phyloP scores from a whole-genome alignment of 2,888 invertebrate genomes.

The Atherix ibis region DNA sequence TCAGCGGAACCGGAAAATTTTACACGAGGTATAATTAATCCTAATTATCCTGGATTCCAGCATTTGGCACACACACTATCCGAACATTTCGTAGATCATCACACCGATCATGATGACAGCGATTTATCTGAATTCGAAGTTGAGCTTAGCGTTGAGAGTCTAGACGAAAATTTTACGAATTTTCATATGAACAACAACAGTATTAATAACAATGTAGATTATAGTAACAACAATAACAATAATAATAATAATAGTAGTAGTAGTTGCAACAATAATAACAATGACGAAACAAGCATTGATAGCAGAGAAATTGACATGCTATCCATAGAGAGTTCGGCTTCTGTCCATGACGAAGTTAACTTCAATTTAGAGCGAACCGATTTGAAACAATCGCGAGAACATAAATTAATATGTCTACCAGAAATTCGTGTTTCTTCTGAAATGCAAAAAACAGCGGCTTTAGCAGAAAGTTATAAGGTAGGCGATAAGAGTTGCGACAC shows the following conservation, averaged over 20 bases:
- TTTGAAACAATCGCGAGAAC: slow-evolving; percentile 5
- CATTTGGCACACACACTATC: slow-evolving; percentile 59
- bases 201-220: slow-evolving; percentile 32
- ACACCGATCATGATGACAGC: slow-evolving; percentile 24
- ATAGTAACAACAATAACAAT: slow-evolving; percentile 22
- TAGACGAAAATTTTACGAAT: slow-evolving; percentile 17
- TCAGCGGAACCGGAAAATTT: slow-evolving; percentile 22
- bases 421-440: slow-evolving; percentile 7
- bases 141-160: slow-evolving; percentile 22
- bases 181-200: slow-evolving; percentile 35
- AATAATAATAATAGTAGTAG: slow-evolving; percentile 21
- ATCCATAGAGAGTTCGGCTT: not conserved
- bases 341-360: slow-evolving; percentile 7
- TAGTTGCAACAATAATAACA: slow-evolving; percentile 20
- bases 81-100: slow-evolving; percentile 24
- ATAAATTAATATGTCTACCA: slow-evolving; percentile 8
- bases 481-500: not conserved
- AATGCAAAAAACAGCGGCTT: not conserved
- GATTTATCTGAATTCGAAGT: slow-evolving; percentile 27
- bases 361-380: slow-evolving; percentile 6
- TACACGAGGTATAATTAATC: slow-evolving; percentile 62
- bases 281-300: slow-evolving; percentile 18
- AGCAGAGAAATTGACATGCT: not conserved
- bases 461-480: not conserved
- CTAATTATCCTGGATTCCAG: slow-evolving; percentile 72